phyloP scores from a whole-genome alignment of 1,140 invertebrate genomes.

The Bicyclus anynana region DNA sequence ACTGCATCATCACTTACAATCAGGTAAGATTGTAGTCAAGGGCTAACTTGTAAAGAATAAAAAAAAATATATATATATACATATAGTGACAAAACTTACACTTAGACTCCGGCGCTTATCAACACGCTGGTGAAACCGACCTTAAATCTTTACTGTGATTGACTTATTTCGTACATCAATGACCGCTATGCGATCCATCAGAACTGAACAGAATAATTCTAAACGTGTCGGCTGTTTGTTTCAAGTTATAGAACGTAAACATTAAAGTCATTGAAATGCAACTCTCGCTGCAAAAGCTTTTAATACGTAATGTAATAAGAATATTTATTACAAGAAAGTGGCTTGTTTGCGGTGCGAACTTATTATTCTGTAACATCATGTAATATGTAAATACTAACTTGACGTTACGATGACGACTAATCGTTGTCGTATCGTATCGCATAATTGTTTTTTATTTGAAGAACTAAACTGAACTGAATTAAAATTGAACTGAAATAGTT shows the following conservation, averaged over 20 bases:
- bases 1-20: too few species aligned
- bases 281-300: slow-evolving; percentile 7
- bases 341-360: slow-evolving; percentile 8
- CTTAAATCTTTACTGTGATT: too few species aligned
- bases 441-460: too few species aligned
- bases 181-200: neutral
- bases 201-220: neutral
- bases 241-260: slow-evolving; percentile 5
- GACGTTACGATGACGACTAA: neutral
- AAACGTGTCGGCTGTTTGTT: neutral
- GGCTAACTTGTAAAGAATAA: too few species aligned
- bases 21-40: too few species aligned
- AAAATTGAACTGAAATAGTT: too few species aligned
- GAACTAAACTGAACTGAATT: too few species aligned
- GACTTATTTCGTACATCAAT: too few species aligned
- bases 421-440: neutral
- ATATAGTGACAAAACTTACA: too few species aligned
- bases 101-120: too few species aligned
- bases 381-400: slow-evolving; percentile 2
- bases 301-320: slow-evolving; percentile 16
- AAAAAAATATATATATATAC: too few species aligned
- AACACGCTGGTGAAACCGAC: too few species aligned
- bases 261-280: slow-evolving; percentile 5
- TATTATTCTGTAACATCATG: slow-evolving; percentile 23
- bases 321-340: slow-evolving; percentile 20